Evolutionary conservation across 2,113 vertebrate genomes (phyloP), one percentile per base, ranked within the genome.

Genomic region (Litocranius walleri): DNA sequence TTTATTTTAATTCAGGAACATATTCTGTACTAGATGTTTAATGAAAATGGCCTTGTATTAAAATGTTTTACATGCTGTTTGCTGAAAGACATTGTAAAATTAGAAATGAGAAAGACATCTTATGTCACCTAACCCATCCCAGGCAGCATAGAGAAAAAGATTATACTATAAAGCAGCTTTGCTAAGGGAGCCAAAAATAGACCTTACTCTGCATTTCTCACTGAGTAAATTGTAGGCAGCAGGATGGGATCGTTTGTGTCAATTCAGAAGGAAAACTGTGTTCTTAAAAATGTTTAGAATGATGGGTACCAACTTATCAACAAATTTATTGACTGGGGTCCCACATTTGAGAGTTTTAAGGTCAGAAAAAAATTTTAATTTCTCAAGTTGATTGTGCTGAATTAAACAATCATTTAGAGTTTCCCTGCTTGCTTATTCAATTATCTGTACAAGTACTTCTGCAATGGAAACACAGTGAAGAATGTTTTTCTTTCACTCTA

Each of bases 11-110:
- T 91, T 94, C 87, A 90, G 74, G 93, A 85, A 85, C 94, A 88
- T 84, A 90, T 62, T 97, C 59, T 97, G 67, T 95, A 91, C 45
- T 94, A 97, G 98, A 96, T 14, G 88, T 71, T 83, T 97, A 95
- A 97, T 97, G 97, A 97, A 97, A 98, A 97, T 95, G 87, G 88
- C 40, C 96, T 95, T 90, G 54, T 90, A 93, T 98, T 97, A 97
- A 97, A 97, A 97, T 97, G 97, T 61, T 96, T 98, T 97, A 96
- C 98, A 96, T 95, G 91, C 95, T 98, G 91, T 96, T 97, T 97
- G 80, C 86, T 97, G 95, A 90, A 97, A 90, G 88, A 80, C 30
- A 25, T 86, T 96, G 57, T 96, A 97, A 97, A 96, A 92, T 98
- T 98, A 95, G 87, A 97, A 94, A 95, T 94, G 93, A 88, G 84